Base-by-base conservation (phyloP, 1,140 invertebrate genomes). In the Musca domestica region DNA sequence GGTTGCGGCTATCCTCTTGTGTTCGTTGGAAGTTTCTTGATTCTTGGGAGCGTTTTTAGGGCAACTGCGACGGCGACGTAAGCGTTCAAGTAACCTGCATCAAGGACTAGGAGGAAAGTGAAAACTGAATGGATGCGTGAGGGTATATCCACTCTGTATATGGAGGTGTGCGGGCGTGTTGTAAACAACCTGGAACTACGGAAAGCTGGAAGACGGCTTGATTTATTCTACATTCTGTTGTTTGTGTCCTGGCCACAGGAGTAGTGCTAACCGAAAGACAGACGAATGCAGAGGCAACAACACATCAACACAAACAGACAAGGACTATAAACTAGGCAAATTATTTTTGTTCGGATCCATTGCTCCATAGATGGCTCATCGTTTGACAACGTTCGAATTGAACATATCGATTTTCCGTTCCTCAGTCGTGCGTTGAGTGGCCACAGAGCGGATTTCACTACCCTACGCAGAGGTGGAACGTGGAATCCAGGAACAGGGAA, bases 41-140 rank as follows among this genome's bases (percentile, higher is more conserved):
- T 54, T 54, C 52, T 54, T 10, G 34, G 34, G 5, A 41, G 34
- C 34, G 10, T 41, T 7, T 41, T 41, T 41, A 41, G 4, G 34
- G 5, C 34, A 41, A 41, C 34, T 12, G 10, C 12, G 34, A 41
- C 34, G 34, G 34, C 4, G 34, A 41, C 34, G 34, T 41, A 2
- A 41, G 2, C 12, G 27, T 30, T 9, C 27, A 30, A 30, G 27
- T 30, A 30, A 30, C 27, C 27, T 30, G 27, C 27, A 58, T 30
- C 30, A 30, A 34, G 56, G 56, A 30, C 34, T 61, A 61, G 41
- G 56, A 34, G 56, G 56, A 61, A 61, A 61, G 56, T 61, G 56
- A 61, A 61, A 61, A 61, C 34, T 41, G 12, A 5, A 41, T 41
- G 34, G 12, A 41, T 30, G 27, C 34, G 34, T 41, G 34, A 41